Evolutionary conservation across 2,113 vertebrate genomes (phyloP), one percentile per base, ranked within the genome.

Genomic region (Ophthalmolycus amberensis): DNA sequence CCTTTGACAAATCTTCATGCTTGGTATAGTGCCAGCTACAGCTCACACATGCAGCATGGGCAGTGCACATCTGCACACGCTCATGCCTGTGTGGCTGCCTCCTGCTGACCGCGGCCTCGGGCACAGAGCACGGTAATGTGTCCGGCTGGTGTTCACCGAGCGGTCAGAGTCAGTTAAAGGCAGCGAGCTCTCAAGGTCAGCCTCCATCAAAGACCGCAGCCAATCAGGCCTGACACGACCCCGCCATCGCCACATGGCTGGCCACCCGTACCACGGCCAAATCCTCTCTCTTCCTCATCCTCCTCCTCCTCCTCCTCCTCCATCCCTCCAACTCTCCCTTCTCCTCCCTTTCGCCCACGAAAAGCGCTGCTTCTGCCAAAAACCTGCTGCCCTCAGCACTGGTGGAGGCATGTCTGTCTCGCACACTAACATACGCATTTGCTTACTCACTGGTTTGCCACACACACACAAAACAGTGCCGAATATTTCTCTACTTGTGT

Each of bases 371-470:
- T 81, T 68, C 74, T 84, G 88, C 84, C 90, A 86, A 90, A 90
- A 90, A 70, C 75, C 77, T 79, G 80, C 91, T 85, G 82, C 88
- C 88, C 81, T 91, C 90, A 86, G 88, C 84, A 71, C 38, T 62
- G 70, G 85, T 38, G 29, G 75, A 88, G 71, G 64, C 77, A 74
- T 32, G 67, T 86, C 75, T 58, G 65, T 82, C 77, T 83, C 78
- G 44, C 73, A 50, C 63, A 66, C 82, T 15, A 69, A 83, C 80
- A 70, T 71, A 66, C 66, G 48, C 79, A 46, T 71, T 80, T 75
- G 84, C 81, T 85, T 73, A 80, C 78, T 76, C 86, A 68, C 77
- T 76, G 38, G 3, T 76, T 79, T 84, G 60, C 14, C 4, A 65
- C n/a, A 44, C 40, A 16, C 37, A 44, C 59, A 32, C 12, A 29